Evolutionary conservation across 2,797 vertebrate genomes (phyloP), one percentile per base, ranked within the genome.

Genomic region (Myiotriccus ornatus): DNA sequence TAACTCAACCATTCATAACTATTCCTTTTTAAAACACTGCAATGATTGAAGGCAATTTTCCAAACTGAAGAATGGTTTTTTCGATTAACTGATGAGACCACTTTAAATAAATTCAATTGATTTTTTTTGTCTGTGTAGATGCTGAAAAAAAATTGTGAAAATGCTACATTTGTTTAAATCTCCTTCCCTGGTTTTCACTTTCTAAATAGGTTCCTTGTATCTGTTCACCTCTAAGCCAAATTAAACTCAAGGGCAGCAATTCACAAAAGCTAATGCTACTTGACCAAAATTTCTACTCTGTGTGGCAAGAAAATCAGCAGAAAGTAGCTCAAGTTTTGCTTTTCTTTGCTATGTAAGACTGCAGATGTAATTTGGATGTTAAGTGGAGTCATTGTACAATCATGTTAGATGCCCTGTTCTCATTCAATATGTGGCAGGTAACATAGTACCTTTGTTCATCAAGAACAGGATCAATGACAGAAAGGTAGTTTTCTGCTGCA

Each of bases 401-500:
- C 4, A 2, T 65, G 87, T 94, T 60, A 75, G 93, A 35, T 77
- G 68, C 75, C 79, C 94, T 86, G 63, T 79, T 91, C 85, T 93
- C 87, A 84, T 53, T 78, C 78, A 89, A 1, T 44, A 73, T 21
- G 64, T 94, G 89, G 69, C 77, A 89, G 93, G 82, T 90, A 96
- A 91, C 93, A 87, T 3, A 52, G 81, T 34, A 76, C 76, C 86
- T 50, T 44, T 68, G 67, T 76, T 92, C 87, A 87, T 94, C 82
- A 76, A 30, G 85, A 68, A 88, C 23, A 68, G 77, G 70, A 95
- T 92, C 93, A 95, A 90, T 86, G 91, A 89, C 92, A 89, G 63
- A 84, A 87, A 92, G 84, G 77, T 78, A 80, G 83, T 88, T 87
- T 88, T n/a, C 79, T 94, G 89, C 73, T 91, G 86, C 91, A 85